phyloP scores from a whole-genome alignment of 2,113 vertebrate genomes.

The Ammodytes dubius region DNA sequence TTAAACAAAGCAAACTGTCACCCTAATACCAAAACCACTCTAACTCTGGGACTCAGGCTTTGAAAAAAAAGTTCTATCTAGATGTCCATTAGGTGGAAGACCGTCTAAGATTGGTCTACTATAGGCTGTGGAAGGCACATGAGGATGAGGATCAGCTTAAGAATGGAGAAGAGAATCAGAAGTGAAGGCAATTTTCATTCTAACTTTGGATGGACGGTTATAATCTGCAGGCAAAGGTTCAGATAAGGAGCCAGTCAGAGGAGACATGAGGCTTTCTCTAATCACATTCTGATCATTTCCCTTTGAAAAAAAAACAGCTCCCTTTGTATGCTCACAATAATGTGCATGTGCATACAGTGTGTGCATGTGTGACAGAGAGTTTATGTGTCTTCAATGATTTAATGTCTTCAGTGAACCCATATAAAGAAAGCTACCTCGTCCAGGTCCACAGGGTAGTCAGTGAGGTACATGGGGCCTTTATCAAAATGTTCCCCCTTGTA shows the following conservation, averaged over 20 bases:
- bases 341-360: conserved; percentile 15
- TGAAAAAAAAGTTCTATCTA: neutral
- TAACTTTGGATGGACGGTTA: conserved; percentile 31
- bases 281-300: conserved; percentile 34
- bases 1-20: neutral
- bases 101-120: conserved; percentile 40
- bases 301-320: conserved; percentile 38
- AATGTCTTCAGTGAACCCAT: conserved; percentile 64
- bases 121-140: conserved; percentile 74
- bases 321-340: conserved; percentile 48
- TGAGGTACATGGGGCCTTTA: conserved; percentile 90
- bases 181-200: conserved; percentile 26
- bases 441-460: conserved; percentile 92
- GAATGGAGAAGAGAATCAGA: conserved; percentile 51
- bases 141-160: conserved; percentile 62
- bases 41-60: neutral
- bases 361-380: neutral
- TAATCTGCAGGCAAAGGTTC: conserved; percentile 22
- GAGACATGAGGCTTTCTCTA: conserved; percentile 11
- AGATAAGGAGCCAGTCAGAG: conserved; percentile 19
- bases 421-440: conserved; percentile 93
- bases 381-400: conserved; percentile 8
- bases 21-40: neutral
- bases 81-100: conserved; percentile 38
- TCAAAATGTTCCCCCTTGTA: conserved; percentile 94